phyloP scores from a whole-genome alignment of 2,113 vertebrate genomes.

The Bombycilla garrulus region DNA sequence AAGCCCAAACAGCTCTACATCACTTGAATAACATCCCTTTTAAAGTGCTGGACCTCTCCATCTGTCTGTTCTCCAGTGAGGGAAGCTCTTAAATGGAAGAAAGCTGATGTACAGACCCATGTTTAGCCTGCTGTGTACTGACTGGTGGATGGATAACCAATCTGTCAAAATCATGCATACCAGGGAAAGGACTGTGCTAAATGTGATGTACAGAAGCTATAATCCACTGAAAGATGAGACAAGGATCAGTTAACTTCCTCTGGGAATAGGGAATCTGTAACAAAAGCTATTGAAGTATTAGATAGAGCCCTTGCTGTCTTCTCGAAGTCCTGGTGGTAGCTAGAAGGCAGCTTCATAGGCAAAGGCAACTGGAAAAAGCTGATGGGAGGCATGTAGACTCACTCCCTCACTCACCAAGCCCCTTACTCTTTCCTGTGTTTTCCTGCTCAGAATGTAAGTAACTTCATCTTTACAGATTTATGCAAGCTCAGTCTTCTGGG shows the following conservation, averaged over 20 bases:
- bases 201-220: not conserved
- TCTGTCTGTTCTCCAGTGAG: not conserved
- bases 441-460: not conserved
- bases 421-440: not conserved
- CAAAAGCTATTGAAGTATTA: not conserved
- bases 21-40: not conserved
- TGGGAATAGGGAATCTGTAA: not conserved
- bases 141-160: not conserved
- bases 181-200: not conserved
- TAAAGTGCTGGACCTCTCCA: not conserved
- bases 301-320: not conserved
- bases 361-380: not conserved
- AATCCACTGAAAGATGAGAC: not conserved
- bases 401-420: not conserved
- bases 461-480: not conserved
- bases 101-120: not conserved
- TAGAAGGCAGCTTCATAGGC: not conserved
- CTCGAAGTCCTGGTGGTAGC: not conserved
- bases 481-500: not conserved
- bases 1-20: not conserved
- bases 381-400: not conserved
- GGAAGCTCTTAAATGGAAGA: not conserved
- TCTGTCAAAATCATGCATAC: not conserved
- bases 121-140: not conserved
- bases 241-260: not conserved